Evolutionary conservation across 2,797 vertebrate genomes (phyloP).

Genomic region (Eleutherodactylus coqui): DNA sequence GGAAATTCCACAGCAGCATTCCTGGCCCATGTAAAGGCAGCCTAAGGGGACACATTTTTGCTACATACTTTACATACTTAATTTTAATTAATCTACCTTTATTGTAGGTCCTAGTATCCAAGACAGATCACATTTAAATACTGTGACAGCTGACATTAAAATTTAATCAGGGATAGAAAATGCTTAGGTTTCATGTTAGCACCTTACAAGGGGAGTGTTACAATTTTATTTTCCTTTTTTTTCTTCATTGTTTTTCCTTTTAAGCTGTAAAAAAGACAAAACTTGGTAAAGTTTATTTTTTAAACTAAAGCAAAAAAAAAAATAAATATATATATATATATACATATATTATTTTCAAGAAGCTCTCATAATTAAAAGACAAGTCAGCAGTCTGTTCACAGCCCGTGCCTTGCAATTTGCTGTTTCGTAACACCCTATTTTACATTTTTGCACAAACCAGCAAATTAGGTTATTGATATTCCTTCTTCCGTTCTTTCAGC

Average conservation of each 20-base stretch:
- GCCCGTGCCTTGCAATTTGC: conserved; percentile 67
- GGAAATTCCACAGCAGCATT: too few species aligned
- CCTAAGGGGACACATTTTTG: too few species aligned
- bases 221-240: neutral
- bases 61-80: neutral
- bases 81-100: neutral
- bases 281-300: neutral
- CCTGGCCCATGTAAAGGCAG: too few species aligned
- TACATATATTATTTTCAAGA: conserved; percentile 67
- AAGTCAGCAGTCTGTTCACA: conserved; percentile 71
- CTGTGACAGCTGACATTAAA: conserved; percentile 31
- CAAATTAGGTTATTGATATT: conserved; percentile 64
- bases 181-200: neutral
- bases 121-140: neutral
- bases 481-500: conserved; percentile 37
- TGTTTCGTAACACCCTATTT: conserved; percentile 38
- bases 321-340: neutral
- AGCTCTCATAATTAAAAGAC: conserved; percentile 73
- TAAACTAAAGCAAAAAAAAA: neutral
- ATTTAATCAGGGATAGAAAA: conserved; percentile 10
- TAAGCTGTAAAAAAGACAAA: too few species aligned
- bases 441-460: conserved; percentile 28
- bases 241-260: neutral
- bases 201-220: neutral
- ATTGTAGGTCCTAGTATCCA: conserved; percentile 11